These are phyloP conservation scores for Natrix natrix DNA, from an alignment of 2,797 vertebrate genomes.

Conservation along the genomic window DNA sequence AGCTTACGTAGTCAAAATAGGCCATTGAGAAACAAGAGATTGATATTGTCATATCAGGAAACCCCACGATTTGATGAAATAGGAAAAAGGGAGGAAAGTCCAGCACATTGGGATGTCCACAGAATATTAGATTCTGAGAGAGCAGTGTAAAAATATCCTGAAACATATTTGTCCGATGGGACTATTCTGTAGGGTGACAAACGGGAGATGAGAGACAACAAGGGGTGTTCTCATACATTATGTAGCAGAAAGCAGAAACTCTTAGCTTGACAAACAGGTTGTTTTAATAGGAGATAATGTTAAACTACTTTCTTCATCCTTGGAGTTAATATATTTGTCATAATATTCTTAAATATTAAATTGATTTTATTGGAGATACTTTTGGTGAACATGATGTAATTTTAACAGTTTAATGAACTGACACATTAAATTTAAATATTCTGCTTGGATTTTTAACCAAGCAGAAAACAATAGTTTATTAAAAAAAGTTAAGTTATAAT, in stretches of 20 bases:
- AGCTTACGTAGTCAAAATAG: neutral
- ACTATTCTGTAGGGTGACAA: neutral
- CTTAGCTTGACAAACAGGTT: neutral
- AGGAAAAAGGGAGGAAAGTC: neutral
- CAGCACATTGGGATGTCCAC: neutral
- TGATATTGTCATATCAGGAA: neutral
- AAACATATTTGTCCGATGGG: neutral
- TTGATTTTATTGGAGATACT: neutral
- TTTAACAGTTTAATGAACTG: neutral
- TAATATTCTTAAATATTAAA: neutral
- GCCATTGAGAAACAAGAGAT: neutral
- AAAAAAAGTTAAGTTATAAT: neutral
- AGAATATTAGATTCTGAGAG: neutral
- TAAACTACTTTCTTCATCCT: neutral
- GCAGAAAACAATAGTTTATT: neutral
- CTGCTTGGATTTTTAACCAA: neutral
- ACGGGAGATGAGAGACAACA: neutral
- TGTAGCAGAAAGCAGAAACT: neutral
- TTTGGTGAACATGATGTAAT: neutral
- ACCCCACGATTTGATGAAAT: neutral
- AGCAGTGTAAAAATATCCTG: neutral
- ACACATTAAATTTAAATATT: neutral
- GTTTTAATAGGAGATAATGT: neutral
- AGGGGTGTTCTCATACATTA: neutral
- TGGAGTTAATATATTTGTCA: neutral